phyloP scores from a whole-genome alignment of 2,797 vertebrate genomes.

The Epinephelus malabaricus region DNA sequence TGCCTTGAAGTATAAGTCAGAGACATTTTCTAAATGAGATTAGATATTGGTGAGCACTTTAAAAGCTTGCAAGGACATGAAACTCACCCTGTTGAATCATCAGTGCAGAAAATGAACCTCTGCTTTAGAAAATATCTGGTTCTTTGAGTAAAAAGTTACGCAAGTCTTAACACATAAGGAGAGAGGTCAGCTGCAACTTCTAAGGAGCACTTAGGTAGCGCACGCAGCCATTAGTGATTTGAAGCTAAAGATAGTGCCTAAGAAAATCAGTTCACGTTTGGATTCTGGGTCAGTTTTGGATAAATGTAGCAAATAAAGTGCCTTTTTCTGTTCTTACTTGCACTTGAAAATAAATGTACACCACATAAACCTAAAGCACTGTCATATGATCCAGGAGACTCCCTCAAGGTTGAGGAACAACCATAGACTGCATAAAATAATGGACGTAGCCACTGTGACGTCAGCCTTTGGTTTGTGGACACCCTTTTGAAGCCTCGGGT shows the following conservation, averaged over 20 bases:
- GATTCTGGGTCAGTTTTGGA: not conserved
- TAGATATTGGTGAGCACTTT: not conserved
- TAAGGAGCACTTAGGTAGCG: not conserved
- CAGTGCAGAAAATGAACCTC: not conserved
- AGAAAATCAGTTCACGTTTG: not conserved
- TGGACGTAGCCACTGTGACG: too few relatives aligned
- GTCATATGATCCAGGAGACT: too few relatives aligned
- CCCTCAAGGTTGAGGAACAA: too few relatives aligned
- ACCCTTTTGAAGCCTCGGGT: too few relatives aligned
- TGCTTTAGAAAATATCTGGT: not conserved
- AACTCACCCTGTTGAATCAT: not conserved
- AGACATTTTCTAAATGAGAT: not conserved
- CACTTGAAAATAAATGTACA: too few relatives aligned
- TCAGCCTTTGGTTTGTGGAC: too few relatives aligned
- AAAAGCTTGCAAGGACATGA: not conserved
- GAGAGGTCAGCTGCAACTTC: not conserved
- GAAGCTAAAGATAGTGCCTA: not conserved
- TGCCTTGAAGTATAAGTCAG: not conserved
- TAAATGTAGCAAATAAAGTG: too few relatives aligned
- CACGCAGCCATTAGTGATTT: not conserved
- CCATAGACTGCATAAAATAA: too few relatives aligned
- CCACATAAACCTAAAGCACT: too few relatives aligned
- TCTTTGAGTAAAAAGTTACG: not conserved
- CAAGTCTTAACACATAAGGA: not conserved
- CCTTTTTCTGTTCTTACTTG: too few relatives aligned